Evolutionary conservation across 2,113 vertebrate genomes (phyloP), one percentile per base, ranked within the genome.

Genomic region (Arothron firmamentum): DNA sequence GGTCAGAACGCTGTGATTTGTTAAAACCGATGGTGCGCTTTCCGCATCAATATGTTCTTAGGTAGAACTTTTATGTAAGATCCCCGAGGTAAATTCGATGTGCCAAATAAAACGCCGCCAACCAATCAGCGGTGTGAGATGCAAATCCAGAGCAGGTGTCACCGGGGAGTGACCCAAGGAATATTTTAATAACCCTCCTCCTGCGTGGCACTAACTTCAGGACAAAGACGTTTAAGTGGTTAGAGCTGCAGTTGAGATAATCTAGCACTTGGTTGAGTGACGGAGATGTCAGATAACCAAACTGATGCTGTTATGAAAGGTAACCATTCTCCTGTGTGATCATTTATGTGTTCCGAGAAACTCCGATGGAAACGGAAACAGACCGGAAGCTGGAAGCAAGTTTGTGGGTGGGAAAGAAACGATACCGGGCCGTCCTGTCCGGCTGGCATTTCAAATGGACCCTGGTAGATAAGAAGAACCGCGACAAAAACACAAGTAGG

Each of bases 381-480:
- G 86, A 89, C 42, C 50, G 72, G 45, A 60, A 63, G 52, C 53
- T 92, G 55, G 88, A 91, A 74, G 91, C 91, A 0, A 90, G 81
- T 57, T 60, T 92, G 61, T 90, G 88, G 88, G 63, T 92, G 72
- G 88, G 85, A 0, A 89, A 34, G 12, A 90, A 82, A 65, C 81
- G 89, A 41, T 80, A 89, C 75, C 82, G 80, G 46, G 88, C 87
- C 11, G 68, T 85, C 1, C 76, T 92, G 20, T 90, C 85, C 0
- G 89, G 87, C 25, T 90, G 89, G 88, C 72, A 88, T 20, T 89
- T 92, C 72, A 90, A 82, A 31, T 92, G 91, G 90, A 91, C 87
- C 54, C 84, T 89, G 34, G 57, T 89, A 10, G 89, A 91, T 50
- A 88, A 88, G 78, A 89, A 84, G 72, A 88, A 87, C 21, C 73